Evolutionary conservation across 2,797 vertebrate genomes (phyloP).

Genomic region (Pagetopsis macropterus): DNA sequence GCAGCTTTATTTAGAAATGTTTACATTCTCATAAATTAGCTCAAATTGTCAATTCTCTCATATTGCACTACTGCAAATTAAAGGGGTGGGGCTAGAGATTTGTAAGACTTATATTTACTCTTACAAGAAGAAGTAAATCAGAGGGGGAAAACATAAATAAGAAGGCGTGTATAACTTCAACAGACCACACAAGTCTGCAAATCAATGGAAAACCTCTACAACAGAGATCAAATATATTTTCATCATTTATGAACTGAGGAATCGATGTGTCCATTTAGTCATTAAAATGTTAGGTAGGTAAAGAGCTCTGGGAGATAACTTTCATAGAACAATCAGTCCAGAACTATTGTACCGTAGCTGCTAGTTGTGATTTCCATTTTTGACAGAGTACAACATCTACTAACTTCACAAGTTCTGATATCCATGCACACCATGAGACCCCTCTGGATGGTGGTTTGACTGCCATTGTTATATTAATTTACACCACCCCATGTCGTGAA

Average conservation of each 20-base stretch:
- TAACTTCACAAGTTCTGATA: constrained; percentile 13
- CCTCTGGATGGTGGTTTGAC: constrained; percentile 12
- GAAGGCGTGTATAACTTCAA: constrained; percentile 24
- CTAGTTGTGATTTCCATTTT: neutral
- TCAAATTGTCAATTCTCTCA: constrained; percentile 68
- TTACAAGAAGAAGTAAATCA: constrained; percentile 42
- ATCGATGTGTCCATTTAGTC: constrained; percentile 32
- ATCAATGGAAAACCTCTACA: constrained; percentile 16
- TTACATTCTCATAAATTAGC: constrained; percentile 85
- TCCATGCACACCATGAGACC: constrained; percentile 5
- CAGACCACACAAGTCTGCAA: constrained; percentile 14
- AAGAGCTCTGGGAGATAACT: constrained; percentile 17
- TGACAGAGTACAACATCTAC: neutral
- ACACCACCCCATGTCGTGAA: constrained; percentile 24
- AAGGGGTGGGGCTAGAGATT: constrained; percentile 43
- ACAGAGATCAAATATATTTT: constrained; percentile 30
- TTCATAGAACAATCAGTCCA: constrained; percentile 10
- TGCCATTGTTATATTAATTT: constrained; percentile 14
- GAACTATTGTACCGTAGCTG: constrained; percentile 1
- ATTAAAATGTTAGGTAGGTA: constrained; percentile 19
- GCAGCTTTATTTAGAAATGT: constrained; percentile 87
- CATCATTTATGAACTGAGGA: constrained; percentile 18
- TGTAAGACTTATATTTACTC: constrained; percentile 54
- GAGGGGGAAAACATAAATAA: constrained; percentile 37
- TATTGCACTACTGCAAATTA: constrained; percentile 80